A percentile compares a stretch with the other conserved stretches of the same genome.
Conservation (phyloP, 2,113 vertebrate species). For the Hippocampus guttulatus region DNA sequence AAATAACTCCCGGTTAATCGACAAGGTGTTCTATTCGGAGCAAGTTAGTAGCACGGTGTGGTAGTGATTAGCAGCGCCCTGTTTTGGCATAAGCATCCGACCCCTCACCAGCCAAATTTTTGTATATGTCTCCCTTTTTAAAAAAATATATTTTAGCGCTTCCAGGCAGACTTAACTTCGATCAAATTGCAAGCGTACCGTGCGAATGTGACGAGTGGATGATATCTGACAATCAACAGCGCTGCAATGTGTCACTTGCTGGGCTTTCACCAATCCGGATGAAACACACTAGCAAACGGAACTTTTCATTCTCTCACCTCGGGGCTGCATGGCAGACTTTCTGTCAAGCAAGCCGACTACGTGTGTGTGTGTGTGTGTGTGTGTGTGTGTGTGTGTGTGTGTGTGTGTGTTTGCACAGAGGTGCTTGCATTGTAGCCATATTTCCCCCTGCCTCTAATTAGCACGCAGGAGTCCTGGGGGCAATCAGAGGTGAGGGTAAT, state of each 20-base stretch:
- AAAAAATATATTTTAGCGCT: neutral
- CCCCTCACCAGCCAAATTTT: too few species aligned
- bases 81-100: too few species aligned
- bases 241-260: slow-evolving; percentile 66
- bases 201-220: slow-evolving; percentile 14
- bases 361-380: slow-evolving; percentile 24
- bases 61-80: too few species aligned
- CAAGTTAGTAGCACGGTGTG: too few species aligned
- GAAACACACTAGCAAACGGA: slow-evolving; percentile 59
- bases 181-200: too few species aligned
- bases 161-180: neutral
- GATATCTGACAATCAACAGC: slow-evolving; percentile 58
- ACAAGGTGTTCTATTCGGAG: neutral
- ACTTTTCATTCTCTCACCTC: slow-evolving; percentile 65
- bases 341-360: slow-evolving; percentile 50
- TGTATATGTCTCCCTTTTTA: too few species aligned
- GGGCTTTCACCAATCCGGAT: slow-evolving; percentile 56
- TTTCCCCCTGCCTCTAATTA: slow-evolving; percentile 68
- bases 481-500: slow-evolving; percentile 74
- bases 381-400: slow-evolving; percentile 50
- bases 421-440: slow-evolving; percentile 63
- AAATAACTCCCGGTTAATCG: slow-evolving; percentile 66
- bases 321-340: slow-evolving; percentile 45
- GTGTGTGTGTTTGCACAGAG: slow-evolving; percentile 47
- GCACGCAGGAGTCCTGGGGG: slow-evolving; percentile 68